phyloP scores from a whole-genome alignment of 2,797 vertebrate genomes.

The Capromys pilorides region DNA sequence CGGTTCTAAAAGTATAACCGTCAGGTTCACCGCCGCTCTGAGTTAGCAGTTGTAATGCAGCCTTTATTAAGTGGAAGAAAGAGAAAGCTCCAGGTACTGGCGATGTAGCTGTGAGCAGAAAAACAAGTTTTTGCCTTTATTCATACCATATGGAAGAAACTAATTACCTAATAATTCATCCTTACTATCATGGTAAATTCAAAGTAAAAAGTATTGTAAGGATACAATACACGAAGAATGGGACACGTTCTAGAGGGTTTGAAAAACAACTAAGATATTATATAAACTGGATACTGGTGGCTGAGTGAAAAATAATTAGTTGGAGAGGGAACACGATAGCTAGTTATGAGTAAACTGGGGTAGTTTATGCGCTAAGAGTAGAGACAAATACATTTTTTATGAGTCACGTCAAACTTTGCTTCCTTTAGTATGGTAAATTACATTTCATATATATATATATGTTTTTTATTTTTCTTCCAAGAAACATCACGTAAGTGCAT shows the following conservation, averaged over 20 bases:
- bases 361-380: slow-evolving; percentile 24
- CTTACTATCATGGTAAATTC: background rate
- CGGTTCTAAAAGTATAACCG: background rate
- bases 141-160: background rate
- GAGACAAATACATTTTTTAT: slow-evolving; percentile 47
- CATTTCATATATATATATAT: background rate
- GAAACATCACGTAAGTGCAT: background rate
- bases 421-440: slow-evolving; percentile 29
- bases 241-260: background rate
- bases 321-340: background rate
- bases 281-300: background rate
- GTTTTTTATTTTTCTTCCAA: slow-evolving; percentile 28
- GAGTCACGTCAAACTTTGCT: background rate
- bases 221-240: background rate
- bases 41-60: slow-evolving; percentile 49
- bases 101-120: background rate
- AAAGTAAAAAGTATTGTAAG: background rate
- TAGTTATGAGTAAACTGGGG: slow-evolving; percentile 40
- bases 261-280: slow-evolving; percentile 11
- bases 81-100: background rate
- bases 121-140: slow-evolving; percentile 31
- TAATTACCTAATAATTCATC: slow-evolving; percentile 19
- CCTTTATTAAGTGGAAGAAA: slow-evolving; percentile 49
- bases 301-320: slow-evolving; percentile 40
- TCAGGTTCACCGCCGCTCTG: background rate